Evolutionary conservation across 2,888 invertebrate genomes (phyloP).

Genomic region (Neoitamus cyanurus): DNA sequence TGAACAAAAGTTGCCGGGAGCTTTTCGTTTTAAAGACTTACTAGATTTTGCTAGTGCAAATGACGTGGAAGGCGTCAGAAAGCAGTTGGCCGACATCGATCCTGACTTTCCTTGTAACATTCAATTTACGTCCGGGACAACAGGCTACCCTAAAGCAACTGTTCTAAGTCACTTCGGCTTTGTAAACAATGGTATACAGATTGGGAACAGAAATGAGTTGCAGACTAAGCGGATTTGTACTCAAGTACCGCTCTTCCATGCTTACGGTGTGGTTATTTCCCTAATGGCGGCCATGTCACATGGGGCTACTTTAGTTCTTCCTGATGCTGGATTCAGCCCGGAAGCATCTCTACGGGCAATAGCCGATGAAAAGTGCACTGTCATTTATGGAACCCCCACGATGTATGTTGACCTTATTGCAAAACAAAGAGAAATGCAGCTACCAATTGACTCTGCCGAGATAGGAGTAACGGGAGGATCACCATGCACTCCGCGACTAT

Average conservation of each 20-base stretch:
- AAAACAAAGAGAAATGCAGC: slow-evolving; percentile 66
- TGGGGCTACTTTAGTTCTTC: slow-evolving; percentile 73
- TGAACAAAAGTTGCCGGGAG: slow-evolving; percentile 67
- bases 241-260: slow-evolving; percentile 85
- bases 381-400: slow-evolving; percentile 83
- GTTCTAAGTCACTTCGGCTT: slow-evolving; percentile 77
- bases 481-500: slow-evolving; percentile 73
- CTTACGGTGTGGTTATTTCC: slow-evolving; percentile 78
- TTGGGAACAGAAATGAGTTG: slow-evolving; percentile 69
- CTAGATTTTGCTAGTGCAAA: slow-evolving; percentile 59
- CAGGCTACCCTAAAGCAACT: slow-evolving; percentile 81
- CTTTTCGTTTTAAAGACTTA: slow-evolving; percentile 66
- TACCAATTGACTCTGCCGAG: slow-evolving; percentile 67
- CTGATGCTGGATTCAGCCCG: slow-evolving; percentile 72
- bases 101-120: slow-evolving; percentile 78
- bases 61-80: slow-evolving; percentile 46
- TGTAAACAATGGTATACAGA: slow-evolving; percentile 79
- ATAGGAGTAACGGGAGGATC: slow-evolving; percentile 79
- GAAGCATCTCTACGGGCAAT: slow-evolving; percentile 73
- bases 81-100: slow-evolving; percentile 69
- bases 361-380: slow-evolving; percentile 76
- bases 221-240: slow-evolving; percentile 68
- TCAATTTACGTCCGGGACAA: slow-evolving; percentile 88
- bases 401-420: slow-evolving; percentile 84
- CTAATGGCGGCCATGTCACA: slow-evolving; percentile 70